Conservation (phyloP, 2,888 invertebrate genomes). For the Trachelus troglodyta region DNA sequence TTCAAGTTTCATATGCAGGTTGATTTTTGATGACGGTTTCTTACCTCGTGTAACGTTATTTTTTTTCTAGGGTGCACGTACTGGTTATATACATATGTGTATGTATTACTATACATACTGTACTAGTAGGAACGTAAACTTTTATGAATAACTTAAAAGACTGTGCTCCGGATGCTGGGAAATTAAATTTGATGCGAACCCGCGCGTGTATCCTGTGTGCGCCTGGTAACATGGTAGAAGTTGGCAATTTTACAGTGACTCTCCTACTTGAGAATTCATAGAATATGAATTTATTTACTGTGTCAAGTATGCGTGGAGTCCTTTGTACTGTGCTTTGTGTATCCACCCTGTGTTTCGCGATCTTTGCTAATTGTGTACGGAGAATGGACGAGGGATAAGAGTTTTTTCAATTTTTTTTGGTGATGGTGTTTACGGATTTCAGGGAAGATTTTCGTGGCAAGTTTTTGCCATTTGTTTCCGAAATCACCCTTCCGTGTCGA, state of each 20-base stretch:
- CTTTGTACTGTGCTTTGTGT: background rate
- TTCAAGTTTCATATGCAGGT: background rate
- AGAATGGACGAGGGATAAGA: background rate
- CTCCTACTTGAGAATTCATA: conserved; percentile 28
- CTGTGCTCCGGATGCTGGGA: conserved; percentile 5
- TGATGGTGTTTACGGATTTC: background rate
- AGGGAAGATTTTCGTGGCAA: background rate
- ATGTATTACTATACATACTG: background rate
- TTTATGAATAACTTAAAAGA: conserved; percentile 31
- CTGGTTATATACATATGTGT: background rate
- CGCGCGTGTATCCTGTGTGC: background rate
- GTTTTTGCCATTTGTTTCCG: background rate
- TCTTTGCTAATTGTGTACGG: background rate
- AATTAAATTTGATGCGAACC: conserved; percentile 19
- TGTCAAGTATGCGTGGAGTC: background rate
- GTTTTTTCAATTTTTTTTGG: background rate
- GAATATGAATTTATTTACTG: conserved; percentile 22
- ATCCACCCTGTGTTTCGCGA: background rate
- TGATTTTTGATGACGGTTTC: background rate
- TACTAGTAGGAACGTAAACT: conserved; percentile 4
- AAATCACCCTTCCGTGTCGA: conserved; percentile 9
- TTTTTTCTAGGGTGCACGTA: too few relatives aligned
- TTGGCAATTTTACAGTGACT: conserved; percentile 24
- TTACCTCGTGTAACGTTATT: background rate
- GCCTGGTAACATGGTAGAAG: conserved; percentile 11